Conservation (phyloP, 30 jellyfish, hydroid and myxozoan species). For the Hydractinia echinata region DNA sequence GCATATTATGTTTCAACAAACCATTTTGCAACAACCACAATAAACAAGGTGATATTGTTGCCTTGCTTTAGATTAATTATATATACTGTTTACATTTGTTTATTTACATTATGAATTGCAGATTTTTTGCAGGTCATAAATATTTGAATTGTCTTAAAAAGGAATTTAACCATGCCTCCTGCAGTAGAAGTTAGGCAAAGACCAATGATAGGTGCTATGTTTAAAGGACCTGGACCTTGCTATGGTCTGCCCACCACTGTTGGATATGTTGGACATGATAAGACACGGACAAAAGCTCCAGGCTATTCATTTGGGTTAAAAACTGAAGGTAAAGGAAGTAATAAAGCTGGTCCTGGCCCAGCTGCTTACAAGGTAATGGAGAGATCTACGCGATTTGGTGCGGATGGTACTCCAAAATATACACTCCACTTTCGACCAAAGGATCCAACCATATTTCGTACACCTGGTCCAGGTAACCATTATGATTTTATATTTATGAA, state of each 20-base stretch:
- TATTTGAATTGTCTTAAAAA: not conserved
- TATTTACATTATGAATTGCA: no score
- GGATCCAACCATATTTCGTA: slow-evolving; percentile 38
- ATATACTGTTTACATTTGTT: no score
- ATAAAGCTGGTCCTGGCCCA: slow-evolving; percentile 86
- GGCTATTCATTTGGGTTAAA: slow-evolving; percentile 70
- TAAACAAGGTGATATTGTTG: no score
- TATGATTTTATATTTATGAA: no score
- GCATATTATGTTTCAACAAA: no score
- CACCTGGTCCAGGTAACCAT: slow-evolving; percentile 98
- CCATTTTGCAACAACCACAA: no score
- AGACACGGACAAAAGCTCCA: slow-evolving; percentile 70
- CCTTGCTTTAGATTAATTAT: no score
- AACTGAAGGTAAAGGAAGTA: slow-evolving; percentile 41
- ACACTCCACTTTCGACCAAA: slow-evolving; percentile 79
- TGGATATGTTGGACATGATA: slow-evolving; percentile 76
- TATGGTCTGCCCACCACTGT: slow-evolving; percentile 66
- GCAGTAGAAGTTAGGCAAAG: slow-evolving; percentile 39
- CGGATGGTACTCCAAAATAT: slow-evolving; percentile 81
- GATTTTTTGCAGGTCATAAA: no score
- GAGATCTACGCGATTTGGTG: slow-evolving; percentile 71
- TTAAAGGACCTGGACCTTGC: slow-evolving; percentile 96
- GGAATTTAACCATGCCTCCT: slow-evolving; percentile 22
- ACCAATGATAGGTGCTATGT: slow-evolving; percentile 89
- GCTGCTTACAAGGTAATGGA: slow-evolving; percentile 56